phyloP scores from a whole-genome alignment of 2,888 invertebrate species.

The Sipha maydis region DNA sequence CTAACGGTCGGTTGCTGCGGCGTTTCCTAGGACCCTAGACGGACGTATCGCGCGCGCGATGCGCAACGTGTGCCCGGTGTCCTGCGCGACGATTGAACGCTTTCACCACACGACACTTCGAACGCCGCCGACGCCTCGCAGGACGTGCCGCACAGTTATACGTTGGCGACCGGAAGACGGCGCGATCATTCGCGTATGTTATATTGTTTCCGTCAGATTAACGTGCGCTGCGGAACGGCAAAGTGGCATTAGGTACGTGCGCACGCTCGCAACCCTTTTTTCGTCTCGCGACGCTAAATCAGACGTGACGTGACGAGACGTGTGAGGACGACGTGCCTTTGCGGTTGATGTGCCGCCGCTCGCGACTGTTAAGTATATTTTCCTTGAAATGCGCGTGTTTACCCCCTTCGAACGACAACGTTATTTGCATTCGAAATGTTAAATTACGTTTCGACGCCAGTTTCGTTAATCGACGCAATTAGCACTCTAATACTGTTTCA shows the following conservation, averaged over 20 bases:
- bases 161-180: no score
- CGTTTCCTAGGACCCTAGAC: no score
- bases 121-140: no score
- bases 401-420: conserved; percentile 26
- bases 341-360: conserved; percentile 42
- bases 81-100: no score
- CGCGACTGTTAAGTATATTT: conserved; percentile 36
- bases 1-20: no score
- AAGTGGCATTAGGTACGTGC: neutral
- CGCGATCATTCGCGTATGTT: no score
- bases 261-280: neutral
- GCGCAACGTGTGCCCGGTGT: no score
- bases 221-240: neutral
- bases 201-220: neutral
- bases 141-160: no score
- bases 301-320: conserved; percentile 28
- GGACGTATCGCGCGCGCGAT: no score
- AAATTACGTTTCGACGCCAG: conserved; percentile 52
- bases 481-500: conserved; percentile 50
- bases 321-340: conserved; percentile 37
- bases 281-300: conserved; percentile 16
- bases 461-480: conserved; percentile 61
- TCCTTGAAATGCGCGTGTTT: neutral
- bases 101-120: no score
- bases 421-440: conserved; percentile 62